Evolutionary conservation across 2,113 vertebrate genomes (phyloP), one percentile per base, ranked within the genome.

Genomic region (Oxygymnocypris stewartii): DNA sequence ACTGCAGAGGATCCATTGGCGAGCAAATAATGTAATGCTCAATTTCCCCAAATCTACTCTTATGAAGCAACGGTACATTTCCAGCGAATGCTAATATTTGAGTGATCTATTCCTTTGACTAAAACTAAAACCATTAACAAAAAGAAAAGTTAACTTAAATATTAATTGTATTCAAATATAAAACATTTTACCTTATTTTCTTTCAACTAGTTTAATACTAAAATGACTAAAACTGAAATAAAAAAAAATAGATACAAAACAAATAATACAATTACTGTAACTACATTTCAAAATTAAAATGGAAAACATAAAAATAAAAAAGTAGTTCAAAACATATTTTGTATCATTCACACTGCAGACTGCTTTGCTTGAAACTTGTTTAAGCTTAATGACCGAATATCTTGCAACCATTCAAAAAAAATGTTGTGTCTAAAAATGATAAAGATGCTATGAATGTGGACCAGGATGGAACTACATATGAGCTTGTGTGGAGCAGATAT

Each of bases 371-470:
- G 63, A 31, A 67, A 67, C 28, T 67, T 67, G 2, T 13, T 67
- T 67, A 31, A 35, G 28, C 13, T 69, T 25, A 31, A 16, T 31
- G 63, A 67, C 25, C 13, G 16, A 37, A 37, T 37, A 2, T 40
- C 16, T 57, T 57, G 31, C 23, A 74, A 74, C 20, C 71, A 71
- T 71, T 71, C 47, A 40, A 79, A 78, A 44, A 35, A 79, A 79
- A 59, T n/a, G 2, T 4, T 40, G 20, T 40, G 35, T 79, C 78
- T 23, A 8, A 61, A 61, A 61, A 61, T 6, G 31, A 79, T 40
- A n/a, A 61, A 37, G 28, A 35, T 13, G 9, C 61, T 4, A n/a
- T 59, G 51, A 59, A 57, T 12, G 31, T 37, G 51, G 31, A 13
- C 2, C 28, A 23, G 16, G 12, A 57, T 23, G 28, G 35, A 79